Evolutionary conservation across 1,140 invertebrate species (phyloP), one percentile per base, ranked within the genome.

Genomic region (Laupala kohalensis): DNA sequence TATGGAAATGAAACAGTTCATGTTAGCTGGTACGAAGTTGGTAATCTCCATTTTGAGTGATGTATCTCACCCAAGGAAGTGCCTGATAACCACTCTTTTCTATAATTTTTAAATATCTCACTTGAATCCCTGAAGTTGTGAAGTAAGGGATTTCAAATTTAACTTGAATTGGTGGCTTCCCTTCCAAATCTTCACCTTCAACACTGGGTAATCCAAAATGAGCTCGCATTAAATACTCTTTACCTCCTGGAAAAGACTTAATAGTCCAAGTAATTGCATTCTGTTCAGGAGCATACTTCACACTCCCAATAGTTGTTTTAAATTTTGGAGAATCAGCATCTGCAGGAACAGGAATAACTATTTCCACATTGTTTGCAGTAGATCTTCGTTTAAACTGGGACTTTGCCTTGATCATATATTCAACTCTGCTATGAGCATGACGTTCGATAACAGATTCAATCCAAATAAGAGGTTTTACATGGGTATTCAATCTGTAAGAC

Each of bases 121-220:
- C 91, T 86, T 99, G 97, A 77, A 99, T 98, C 5, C 98, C 98
- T 25, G 97, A 99, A 65, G 97, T 99, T 0, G 97, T 99, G 77
- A 99, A 99, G 78, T 99, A 99, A 0, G 98, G 98, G 77, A 99
- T 99, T 85, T 99, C 98, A 85, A 99, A 99, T 82, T 96, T 96
- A 5, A 99, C 97, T 82, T 97, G 93, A 76, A 99, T 99, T 0
- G 98, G 98, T 37, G 97, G 96, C 80, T 96, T 96, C 0, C 96
- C 96, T 83, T 99, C 97, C 12, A 88, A 85, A 75, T 99, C 97
- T 79, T 99, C 97, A 77, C 92, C 91, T 77, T 92, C 90, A 13
- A 99, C 96, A 75, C 95, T 98, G 0, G 98, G 98, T 64, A 99
- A 81, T n/a, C 96, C 95, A 84, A 99, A 99, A 79, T 99, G 97